A percentile compares a stretch with the other conserved stretches of the same genome.
These are phyloP conservation scores for Patagioenas fasciata DNA, from an alignment of 2,113 vertebrate genomes.

Conservation along the genomic window DNA sequence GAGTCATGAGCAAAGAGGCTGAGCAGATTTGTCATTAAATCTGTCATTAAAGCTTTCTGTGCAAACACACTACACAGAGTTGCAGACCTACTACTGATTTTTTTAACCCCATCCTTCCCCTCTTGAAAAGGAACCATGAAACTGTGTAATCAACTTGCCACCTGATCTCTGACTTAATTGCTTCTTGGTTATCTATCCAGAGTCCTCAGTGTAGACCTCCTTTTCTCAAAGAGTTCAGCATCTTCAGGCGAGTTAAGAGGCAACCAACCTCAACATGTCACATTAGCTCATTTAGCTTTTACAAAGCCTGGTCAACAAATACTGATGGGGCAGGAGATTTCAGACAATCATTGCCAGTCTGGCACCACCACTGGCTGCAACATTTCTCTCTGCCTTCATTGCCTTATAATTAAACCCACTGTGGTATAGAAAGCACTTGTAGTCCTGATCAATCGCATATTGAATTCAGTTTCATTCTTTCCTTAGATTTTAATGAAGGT, in stretches of 20 bases:
- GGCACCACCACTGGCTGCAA: not conserved
- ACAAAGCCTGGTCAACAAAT: not conserved
- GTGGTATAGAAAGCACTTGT: not conserved
- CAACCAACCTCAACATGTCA: not conserved
- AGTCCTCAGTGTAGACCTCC: not conserved
- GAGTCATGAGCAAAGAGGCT: fast-evolving
- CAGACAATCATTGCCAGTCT: not conserved
- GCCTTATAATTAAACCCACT: not conserved
- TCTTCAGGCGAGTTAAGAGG: not conserved
- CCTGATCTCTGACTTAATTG: not conserved
- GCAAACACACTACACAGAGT: not conserved
- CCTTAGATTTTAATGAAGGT: not conserved
- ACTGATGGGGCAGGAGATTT: not conserved
- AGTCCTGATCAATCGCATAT: not conserved
- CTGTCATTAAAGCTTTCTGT: not conserved
- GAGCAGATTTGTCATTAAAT: not conserved
- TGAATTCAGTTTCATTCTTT: not conserved
- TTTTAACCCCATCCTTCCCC: not conserved
- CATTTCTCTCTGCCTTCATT: not conserved
- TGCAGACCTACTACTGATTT: not conserved
- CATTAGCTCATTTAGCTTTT: not conserved
- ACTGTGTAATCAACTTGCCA: not conserved
- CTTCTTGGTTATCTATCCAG: not conserved
- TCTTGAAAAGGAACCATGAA: not conserved
- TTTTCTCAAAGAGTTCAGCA: not conserved